These are phyloP conservation scores for Lasaia peninsularis DNA, from an alignment of 1,140 invertebrate species.

Conservation along the genomic window DNA sequence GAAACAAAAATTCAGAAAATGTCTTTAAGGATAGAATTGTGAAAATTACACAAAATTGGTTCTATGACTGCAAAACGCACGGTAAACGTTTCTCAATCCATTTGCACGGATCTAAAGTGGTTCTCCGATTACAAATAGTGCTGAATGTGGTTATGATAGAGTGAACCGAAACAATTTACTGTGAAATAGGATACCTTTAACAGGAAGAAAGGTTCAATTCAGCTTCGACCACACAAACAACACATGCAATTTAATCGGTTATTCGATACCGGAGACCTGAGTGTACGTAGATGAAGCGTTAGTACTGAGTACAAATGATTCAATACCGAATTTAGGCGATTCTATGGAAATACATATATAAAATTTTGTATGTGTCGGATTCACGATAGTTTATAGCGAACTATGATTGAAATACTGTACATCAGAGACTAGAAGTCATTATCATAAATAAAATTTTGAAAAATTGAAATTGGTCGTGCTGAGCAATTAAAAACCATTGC, in stretches of 20 bases:
- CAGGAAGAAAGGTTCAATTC: conserved; percentile 1
- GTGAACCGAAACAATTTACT: neutral
- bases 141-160: neutral
- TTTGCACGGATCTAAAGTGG: no score
- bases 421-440: no score
- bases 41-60: no score
- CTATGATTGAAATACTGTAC: no score
- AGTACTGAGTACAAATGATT: neutral
- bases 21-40: no score
- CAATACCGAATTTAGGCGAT: neutral
- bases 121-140: neutral
- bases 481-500: no score
- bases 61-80: no score
- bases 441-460: no score
- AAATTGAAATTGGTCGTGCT: no score
- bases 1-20: no score
- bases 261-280: neutral
- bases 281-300: neutral
- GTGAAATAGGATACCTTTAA: neutral
- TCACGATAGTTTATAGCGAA: no score
- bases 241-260: neutral
- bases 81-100: no score
- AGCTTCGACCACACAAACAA: neutral
- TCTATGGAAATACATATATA: neutral
- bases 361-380: neutral